A percentile compares a stretch with the other conserved stretches of the same genome.
Conservation (phyloP, 2,888 invertebrate species). For the Epistrophe grossulariae region DNA sequence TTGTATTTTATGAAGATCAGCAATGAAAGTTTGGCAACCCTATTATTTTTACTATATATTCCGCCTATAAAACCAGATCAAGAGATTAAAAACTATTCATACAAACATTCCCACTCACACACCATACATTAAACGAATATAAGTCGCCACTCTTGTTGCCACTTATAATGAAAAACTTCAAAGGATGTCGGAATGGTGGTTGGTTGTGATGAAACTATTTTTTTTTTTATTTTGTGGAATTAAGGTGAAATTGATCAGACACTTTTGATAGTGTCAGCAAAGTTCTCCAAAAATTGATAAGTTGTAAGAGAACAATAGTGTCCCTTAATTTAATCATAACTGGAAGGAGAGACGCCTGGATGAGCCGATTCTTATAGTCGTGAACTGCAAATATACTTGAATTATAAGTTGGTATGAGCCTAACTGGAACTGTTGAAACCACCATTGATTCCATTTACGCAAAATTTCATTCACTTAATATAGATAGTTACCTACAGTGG, state of each 20-base stretch:
- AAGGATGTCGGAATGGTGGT: background rate
- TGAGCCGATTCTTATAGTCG: too few relatives aligned
- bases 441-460: too few relatives aligned
- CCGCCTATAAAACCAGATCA: constrained; percentile 63
- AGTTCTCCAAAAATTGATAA: background rate
- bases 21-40: background rate
- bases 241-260: constrained; percentile 8
- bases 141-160: constrained; percentile 21
- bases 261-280: background rate
- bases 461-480: too few relatives aligned
- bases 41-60: too few relatives aligned
- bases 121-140: background rate
- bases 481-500: too few relatives aligned
- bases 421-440: too few relatives aligned
- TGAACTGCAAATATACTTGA: too few relatives aligned
- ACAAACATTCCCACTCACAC: constrained; percentile 8
- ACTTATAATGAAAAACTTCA: constrained; percentile 18
- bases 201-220: background rate
- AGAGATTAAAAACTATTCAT: constrained; percentile 63
- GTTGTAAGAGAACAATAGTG: too few relatives aligned
- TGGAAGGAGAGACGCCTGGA: too few relatives aligned
- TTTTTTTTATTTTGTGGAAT: background rate
- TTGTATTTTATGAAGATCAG: too few relatives aligned
- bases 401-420: too few relatives aligned
- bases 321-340: too few relatives aligned